Evolutionary conservation across 2,888 invertebrate genomes (phyloP).

Genomic region (Trissolcus japonicus): DNA sequence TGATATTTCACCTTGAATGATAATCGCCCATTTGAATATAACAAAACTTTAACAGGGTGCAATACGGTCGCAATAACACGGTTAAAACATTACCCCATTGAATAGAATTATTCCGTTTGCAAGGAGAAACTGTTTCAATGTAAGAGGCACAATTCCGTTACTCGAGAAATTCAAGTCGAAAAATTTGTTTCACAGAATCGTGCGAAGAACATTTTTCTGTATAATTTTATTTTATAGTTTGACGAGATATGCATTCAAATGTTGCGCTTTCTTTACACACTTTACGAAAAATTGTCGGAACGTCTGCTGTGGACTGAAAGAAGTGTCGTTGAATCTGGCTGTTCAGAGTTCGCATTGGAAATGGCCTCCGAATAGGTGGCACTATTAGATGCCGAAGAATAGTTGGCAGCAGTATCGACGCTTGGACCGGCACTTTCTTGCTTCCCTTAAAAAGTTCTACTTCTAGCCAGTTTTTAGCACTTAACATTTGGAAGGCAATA

Average conservation of each 20-base stretch:
- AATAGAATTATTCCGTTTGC: slow-evolving; percentile 4
- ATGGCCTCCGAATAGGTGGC: background rate
- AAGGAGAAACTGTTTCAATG: background rate
- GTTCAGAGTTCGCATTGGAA: background rate
- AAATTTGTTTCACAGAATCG: slow-evolving; percentile 18
- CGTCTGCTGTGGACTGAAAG: slow-evolving; percentile 17
- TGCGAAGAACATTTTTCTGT: slow-evolving; percentile 23
- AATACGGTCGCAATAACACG: slow-evolving; percentile 8
- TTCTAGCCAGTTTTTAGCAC: background rate
- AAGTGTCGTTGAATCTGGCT: slow-evolving; percentile 36
- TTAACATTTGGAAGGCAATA: slow-evolving; percentile 3
- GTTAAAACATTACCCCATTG: slow-evolving; percentile 5
- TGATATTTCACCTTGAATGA: background rate
- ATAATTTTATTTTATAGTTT: slow-evolving; percentile 26
- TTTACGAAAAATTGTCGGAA: slow-evolving; percentile 11
- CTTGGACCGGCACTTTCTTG: background rate
- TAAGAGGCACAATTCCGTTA: slow-evolving; percentile 1
- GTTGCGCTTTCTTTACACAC: slow-evolving; percentile 16
- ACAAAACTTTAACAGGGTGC: background rate
- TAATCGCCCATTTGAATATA: slow-evolving; percentile 2
- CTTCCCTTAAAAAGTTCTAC: too few relatives aligned
- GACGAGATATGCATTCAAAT: slow-evolving; percentile 28
- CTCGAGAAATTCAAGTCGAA: background rate
- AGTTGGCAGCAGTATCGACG: background rate
- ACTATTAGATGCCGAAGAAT: background rate